Evolutionary conservation across 1,140 invertebrate genomes (phyloP).

Genomic region (Caenorhabditis inopinata): DNA sequence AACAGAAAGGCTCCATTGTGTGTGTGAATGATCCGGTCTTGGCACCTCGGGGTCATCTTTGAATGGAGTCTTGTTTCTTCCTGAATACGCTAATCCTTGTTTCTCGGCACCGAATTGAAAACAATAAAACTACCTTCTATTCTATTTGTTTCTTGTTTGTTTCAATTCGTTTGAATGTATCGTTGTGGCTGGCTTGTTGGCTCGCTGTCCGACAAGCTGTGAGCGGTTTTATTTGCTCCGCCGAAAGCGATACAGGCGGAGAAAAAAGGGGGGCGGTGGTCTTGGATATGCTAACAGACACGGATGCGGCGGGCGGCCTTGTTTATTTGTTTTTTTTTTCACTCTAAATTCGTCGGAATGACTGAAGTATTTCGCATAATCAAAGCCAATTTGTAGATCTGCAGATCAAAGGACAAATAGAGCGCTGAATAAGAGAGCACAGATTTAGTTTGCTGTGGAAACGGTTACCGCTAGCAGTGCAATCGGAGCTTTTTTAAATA

Average conservation of each 20-base stretch:
- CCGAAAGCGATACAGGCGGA: not conserved
- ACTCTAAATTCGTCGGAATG: too few relatives aligned
- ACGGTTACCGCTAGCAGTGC: too few relatives aligned
- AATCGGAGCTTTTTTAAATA: too few relatives aligned
- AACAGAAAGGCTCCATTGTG: not conserved
- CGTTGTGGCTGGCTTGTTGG: not conserved
- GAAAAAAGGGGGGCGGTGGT: not conserved
- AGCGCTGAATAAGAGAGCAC: too few relatives aligned
- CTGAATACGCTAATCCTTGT: not conserved
- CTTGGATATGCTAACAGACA: not conserved
- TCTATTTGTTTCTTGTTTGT: constrained; percentile 27
- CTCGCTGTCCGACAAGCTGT: not conserved
- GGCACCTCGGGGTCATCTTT: constrained; percentile 2
- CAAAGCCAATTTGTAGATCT: too few relatives aligned
- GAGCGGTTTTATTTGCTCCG: not conserved
- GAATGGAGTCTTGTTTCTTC: not conserved
- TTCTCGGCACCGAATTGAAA: not conserved
- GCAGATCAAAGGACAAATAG: too few relatives aligned
- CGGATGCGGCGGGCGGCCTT: not conserved
- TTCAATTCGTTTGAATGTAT: constrained; percentile 20
- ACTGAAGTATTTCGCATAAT: too few relatives aligned
- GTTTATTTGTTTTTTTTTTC: not conserved
- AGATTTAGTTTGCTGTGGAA: too few relatives aligned
- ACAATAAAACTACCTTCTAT: not conserved
- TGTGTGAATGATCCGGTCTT: not conserved